Percentiles rank a stretch among this genome's conserved stretches.
Conservation (phyloP, 2,888 invertebrate species). For the Drosophila phalerata region DNA sequence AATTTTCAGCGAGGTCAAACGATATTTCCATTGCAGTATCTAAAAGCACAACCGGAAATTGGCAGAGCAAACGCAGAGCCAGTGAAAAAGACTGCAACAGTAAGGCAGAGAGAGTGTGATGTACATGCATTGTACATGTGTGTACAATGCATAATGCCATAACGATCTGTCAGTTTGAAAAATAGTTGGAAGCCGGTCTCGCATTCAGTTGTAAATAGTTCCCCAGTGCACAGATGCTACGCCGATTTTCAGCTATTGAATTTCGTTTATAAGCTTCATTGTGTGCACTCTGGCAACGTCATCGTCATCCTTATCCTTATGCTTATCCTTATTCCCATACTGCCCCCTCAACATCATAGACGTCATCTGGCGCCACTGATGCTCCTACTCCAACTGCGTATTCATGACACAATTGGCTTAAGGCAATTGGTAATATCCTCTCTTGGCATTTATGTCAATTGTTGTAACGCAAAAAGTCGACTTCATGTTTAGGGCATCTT, state of each 20-base stretch:
- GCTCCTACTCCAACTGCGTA: constrained; percentile 49
- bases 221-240: constrained; percentile 57
- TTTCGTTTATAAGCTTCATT: constrained; percentile 72
- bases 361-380: constrained; percentile 42
- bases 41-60: constrained; percentile 61
- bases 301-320: constrained; percentile 50
- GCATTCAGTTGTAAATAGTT: constrained; percentile 55
- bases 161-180: constrained; percentile 77
- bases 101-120: not conserved
- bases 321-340: constrained; percentile 11
- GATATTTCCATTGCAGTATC: constrained; percentile 14
- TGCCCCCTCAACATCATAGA: constrained; percentile 29
- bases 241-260: constrained; percentile 76
- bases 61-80: constrained; percentile 58
- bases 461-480: constrained; percentile 69
- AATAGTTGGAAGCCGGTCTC: constrained; percentile 60
- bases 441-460: constrained; percentile 80
- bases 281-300: constrained; percentile 53
- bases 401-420: constrained; percentile 80
- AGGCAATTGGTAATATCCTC: constrained; percentile 79
- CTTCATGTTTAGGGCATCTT: constrained; percentile 44
- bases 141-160: constrained; percentile 73
- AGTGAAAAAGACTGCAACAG: constrained; percentile 22
- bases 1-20: constrained; percentile 29
- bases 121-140: too few relatives aligned